A percentile compares a stretch with the other conserved stretches of the same genome.
Evolutionary conservation across 2,797 vertebrate species (phyloP).

Genomic region (Ficedula albicollis): DNA sequence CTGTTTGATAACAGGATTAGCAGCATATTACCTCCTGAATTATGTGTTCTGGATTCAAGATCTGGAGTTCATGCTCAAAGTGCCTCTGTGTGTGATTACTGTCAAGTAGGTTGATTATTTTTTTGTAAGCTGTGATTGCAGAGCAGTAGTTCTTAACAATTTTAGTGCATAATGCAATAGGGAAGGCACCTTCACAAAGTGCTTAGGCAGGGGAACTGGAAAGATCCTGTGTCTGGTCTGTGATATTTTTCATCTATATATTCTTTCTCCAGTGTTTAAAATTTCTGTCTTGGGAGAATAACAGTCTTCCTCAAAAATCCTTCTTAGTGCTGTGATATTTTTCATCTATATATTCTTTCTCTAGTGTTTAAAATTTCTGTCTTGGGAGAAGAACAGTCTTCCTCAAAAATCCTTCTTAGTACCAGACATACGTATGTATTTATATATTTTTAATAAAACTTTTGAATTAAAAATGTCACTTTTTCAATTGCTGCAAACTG

Average conservation of each 20-base stretch:
- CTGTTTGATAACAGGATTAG: constrained; percentile 11
- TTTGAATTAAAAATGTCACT: background rate
- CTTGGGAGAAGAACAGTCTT: background rate
- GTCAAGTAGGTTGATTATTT: background rate
- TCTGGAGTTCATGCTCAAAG: background rate
- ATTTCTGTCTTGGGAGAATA: background rate
- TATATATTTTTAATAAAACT: background rate
- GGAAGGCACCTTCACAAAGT: background rate
- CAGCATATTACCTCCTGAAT: background rate
- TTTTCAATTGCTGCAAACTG: background rate
- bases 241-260: background rate
- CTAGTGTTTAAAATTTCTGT: background rate
- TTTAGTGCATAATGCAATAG: background rate
- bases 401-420: background rate
- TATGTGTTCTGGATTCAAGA: background rate
- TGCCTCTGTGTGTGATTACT: background rate
- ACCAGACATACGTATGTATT: background rate
- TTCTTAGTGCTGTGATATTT: background rate
- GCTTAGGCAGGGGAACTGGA: background rate
- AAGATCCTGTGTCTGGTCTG: background rate
- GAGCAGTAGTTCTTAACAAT: background rate
- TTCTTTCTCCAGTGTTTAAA: background rate
- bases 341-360: background rate
- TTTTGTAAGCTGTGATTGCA: background rate
- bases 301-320: background rate